Evolutionary conservation across 2,113 vertebrate species (phyloP).

Genomic region (Rutilus rutilus): DNA sequence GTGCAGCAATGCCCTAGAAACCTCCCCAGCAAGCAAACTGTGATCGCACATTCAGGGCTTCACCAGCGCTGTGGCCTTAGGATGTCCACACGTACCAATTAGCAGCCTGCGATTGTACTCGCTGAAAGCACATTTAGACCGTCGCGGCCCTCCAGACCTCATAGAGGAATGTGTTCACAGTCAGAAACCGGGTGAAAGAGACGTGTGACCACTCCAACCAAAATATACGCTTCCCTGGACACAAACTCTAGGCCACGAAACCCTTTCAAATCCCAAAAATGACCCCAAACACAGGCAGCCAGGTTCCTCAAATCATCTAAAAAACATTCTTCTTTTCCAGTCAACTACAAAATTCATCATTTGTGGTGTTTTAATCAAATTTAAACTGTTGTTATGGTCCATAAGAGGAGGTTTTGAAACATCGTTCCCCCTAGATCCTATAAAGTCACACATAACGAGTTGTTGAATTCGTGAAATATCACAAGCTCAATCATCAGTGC

Average conservation of each 20-base stretch:
- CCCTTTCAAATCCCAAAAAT: not conserved
- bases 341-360: not conserved
- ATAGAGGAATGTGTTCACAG: slow-evolving; percentile 18
- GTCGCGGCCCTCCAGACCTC: not conserved
- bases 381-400: not conserved
- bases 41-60: not conserved
- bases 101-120: not conserved
- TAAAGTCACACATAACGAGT: not conserved
- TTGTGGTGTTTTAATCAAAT: not conserved
- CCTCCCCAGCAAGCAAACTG: not conserved
- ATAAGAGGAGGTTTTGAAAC: not conserved
- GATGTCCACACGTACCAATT: not conserved
- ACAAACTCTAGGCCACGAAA: not conserved
- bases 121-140: not conserved
- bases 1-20: not conserved
- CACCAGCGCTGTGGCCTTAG: not conserved
- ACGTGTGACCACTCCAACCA: not conserved
- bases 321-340: not conserved
- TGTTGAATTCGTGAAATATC: not conserved
- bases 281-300: not conserved
- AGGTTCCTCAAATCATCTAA: not conserved
- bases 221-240: slow-evolving; percentile 1
- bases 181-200: not conserved
- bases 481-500: not conserved
- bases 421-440: not conserved